A percentile compares a stretch with the other conserved stretches of the same genome.
phyloP scores from a whole-genome alignment of 1,140 invertebrate species.

The Plectrocnemia conspersa region DNA sequence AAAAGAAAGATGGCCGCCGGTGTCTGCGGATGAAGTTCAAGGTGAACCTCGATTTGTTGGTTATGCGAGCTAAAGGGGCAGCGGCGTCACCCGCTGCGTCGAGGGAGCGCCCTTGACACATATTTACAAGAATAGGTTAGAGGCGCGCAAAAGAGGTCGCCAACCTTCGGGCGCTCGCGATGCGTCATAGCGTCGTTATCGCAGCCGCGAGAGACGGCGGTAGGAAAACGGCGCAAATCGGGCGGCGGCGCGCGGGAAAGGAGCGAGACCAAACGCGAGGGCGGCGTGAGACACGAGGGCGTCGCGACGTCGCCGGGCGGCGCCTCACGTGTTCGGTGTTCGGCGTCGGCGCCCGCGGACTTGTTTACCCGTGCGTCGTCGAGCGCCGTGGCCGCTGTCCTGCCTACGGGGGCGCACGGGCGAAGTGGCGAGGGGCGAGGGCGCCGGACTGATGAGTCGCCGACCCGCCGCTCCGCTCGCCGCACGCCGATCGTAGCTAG shows the following conservation, averaged over 20 bases:
- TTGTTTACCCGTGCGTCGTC: not conserved
- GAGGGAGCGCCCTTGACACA: too few species aligned
- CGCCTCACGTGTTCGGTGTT: not conserved
- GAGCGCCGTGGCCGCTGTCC: not conserved
- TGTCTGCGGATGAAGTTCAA: too few species aligned
- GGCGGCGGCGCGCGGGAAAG: not conserved
- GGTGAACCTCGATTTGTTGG: too few species aligned
- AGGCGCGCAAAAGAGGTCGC: too few species aligned
- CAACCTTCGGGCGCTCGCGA: too few species aligned
- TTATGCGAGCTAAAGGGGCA: too few species aligned
- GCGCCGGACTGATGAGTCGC: not conserved
- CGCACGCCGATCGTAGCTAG: constrained; percentile 2
- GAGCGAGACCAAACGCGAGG: not conserved
- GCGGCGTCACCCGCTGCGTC: not conserved
- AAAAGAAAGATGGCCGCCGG: too few species aligned
- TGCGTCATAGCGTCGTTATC: too few species aligned
- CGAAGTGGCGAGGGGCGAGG: not conserved
- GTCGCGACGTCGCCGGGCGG: too few species aligned
- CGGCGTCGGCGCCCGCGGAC: not conserved
- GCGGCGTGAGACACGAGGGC: not conserved
- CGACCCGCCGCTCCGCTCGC: constrained; percentile 8
- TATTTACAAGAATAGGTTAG: too few species aligned
- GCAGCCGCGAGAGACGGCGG: not conserved
- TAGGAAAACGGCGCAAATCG: not conserved
- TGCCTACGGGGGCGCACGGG: not conserved